Evolutionary conservation across 2,797 vertebrate genomes (phyloP).

Genomic region (Hypotaenidia okinawae): DNA sequence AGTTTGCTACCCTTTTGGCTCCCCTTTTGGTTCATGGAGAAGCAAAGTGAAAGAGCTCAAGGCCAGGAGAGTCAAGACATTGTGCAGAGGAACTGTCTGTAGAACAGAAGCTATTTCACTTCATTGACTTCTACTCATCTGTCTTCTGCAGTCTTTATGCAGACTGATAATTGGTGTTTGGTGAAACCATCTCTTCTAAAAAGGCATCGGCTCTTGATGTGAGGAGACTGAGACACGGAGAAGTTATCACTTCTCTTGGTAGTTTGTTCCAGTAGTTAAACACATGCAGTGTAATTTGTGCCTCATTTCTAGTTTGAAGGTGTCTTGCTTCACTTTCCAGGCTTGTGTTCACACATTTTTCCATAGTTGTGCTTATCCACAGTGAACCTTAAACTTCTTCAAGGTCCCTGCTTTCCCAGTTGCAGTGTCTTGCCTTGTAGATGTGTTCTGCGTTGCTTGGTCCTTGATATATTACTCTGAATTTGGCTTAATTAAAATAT

Average conservation of each 20-base stretch:
- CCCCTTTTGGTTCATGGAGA: not conserved
- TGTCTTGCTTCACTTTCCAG: not conserved
- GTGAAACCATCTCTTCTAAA: not conserved
- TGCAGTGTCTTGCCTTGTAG: not conserved
- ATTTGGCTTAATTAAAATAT: not conserved
- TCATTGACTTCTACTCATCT: not conserved
- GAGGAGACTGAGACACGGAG: not conserved
- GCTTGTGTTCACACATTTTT: not conserved
- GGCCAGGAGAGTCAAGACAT: not conserved
- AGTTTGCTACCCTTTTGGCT: not conserved
- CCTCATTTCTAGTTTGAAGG: not conserved
- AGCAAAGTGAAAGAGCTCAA: not conserved
- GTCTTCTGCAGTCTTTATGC: no score
- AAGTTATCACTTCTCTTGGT: not conserved
- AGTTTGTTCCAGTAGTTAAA: conserved; percentile 39
- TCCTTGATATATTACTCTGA: not conserved
- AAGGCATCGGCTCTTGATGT: not conserved
- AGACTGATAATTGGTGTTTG: not conserved
- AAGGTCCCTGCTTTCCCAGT: not conserved
- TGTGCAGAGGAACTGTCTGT: not conserved
- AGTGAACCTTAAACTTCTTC: not conserved
- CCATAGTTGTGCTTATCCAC: not conserved
- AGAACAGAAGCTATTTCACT: not conserved
- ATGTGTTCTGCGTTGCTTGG: not conserved
- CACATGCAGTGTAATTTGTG: not conserved